Evolutionary conservation across 1,140 invertebrate genomes (phyloP).

Genomic region (Penaeus japonicus): DNA sequence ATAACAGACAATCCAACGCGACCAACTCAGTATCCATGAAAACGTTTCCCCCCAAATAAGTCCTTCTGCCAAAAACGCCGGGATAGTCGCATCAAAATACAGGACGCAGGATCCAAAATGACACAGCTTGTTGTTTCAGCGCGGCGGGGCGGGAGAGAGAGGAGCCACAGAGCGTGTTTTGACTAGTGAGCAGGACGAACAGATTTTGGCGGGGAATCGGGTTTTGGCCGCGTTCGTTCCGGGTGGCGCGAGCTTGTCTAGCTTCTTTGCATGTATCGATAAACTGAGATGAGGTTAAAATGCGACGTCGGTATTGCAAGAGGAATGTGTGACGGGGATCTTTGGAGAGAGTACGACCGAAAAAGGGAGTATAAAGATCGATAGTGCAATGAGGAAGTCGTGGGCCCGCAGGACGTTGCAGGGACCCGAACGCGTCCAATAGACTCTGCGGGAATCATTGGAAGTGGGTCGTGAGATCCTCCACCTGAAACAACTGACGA

Average conservation of each 20-base stretch:
- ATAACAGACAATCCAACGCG: background rate
- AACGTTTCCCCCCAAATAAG: background rate
- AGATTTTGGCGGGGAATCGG: conserved; percentile 52
- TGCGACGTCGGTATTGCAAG: too few species aligned
- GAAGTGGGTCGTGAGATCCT: conserved; percentile 55
- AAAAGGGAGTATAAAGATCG: background rate
- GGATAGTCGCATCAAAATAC: conserved; percentile 52
- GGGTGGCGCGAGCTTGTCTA: background rate
- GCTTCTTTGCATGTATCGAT: too few species aligned
- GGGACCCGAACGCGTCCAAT: conserved; percentile 44
- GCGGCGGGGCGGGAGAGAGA: conserved; percentile 31
- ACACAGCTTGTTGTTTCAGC: conserved; percentile 50
- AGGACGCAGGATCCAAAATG: conserved; percentile 52
- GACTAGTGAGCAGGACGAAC: conserved; percentile 48
- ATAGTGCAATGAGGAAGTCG: background rate
- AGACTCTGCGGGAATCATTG: conserved; percentile 55
- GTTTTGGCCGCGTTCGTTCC: conserved; percentile 43
- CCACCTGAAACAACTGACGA: conserved; percentile 56
- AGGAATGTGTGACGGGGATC: too few species aligned
- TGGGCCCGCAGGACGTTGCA: background rate
- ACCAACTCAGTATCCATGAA: background rate
- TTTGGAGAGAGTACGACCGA: too few species aligned
- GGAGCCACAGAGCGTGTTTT: conserved; percentile 50
- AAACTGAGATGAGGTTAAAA: too few species aligned
- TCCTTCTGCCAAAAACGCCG: background rate